Evolutionary conservation across 2,888 invertebrate genomes (phyloP), one percentile per base, ranked within the genome.

Genomic region (Spialia ferax): DNA sequence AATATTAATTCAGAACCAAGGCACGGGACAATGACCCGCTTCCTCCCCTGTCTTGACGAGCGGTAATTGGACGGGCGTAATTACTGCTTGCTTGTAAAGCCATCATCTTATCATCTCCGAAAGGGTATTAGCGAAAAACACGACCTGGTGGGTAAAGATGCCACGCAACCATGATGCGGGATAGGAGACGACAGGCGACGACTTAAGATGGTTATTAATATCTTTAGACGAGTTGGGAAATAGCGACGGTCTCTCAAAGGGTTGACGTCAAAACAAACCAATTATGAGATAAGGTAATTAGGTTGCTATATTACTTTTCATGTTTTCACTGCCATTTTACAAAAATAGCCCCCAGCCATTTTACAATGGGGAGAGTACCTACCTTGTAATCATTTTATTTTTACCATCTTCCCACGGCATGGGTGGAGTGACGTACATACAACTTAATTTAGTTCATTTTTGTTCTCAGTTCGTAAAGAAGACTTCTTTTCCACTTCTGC

Each of bases 261-360:
- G 90, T 91, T 88, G 82, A 89, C 90, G 87, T 90, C 91, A 92
- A 91, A 93, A 93, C 91, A 92, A 87, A 87, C 87, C 90, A 92
- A 93, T 93, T 91, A 92, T 83, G 84, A 86, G 86, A 89, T 86
- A 85, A 85, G 86, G 87, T 92, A 93, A 92, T 93, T 90, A 89
- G 86, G 86, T 91, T 88, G 87, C 82, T 81, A 85, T 83, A 83
- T 56, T 89, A 86, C 88, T 87, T 85, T 89, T 76, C 68, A 71
- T 68, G 71, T 70, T 73, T 70, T 73, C 65, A 72, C 35, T 71
- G 68, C 38, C 65, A 67, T 72, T 72, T 69, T 68, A 66, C 66
- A 70, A 73, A 72, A 69, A 69, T 63, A 35, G 38, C 29, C 56
- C 13, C 15, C 50, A 63, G 63, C 48, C 23, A 29, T 66, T 66